A percentile compares a stretch with the other conserved stretches of the same genome.
These are phyloP conservation scores for Mythimna impura DNA, from an alignment of 2,888 invertebrate species.

Conservation along the genomic window DNA sequence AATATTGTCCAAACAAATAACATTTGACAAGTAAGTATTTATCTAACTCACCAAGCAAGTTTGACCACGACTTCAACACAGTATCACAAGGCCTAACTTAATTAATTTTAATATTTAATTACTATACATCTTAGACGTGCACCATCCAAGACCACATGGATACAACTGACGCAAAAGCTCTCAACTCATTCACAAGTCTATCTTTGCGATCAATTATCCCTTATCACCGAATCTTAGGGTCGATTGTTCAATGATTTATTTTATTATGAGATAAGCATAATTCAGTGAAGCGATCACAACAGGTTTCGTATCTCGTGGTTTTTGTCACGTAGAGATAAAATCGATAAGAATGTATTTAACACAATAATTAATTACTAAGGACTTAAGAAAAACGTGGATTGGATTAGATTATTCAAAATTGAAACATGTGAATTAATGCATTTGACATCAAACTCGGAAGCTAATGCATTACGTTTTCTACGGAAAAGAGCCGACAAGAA, in stretches of 20 bases:
- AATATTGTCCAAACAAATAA: background rate
- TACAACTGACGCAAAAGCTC: constrained; percentile 49
- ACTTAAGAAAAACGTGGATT: constrained; percentile 43
- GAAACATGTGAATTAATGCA: constrained; percentile 24
- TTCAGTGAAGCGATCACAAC: constrained; percentile 16
- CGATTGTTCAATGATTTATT: constrained; percentile 39
- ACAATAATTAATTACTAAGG: constrained; percentile 52
- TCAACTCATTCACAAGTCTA: constrained; percentile 16
- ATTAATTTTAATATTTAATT: constrained; percentile 25
- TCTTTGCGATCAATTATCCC: constrained; percentile 29
- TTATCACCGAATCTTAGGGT: constrained; percentile 32
- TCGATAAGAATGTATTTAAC: constrained; percentile 68
- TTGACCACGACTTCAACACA: constrained; percentile 21
- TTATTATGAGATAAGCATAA: constrained; percentile 32
- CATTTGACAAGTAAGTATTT: background rate
- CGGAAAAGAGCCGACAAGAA: too few relatives aligned
- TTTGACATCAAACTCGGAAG: constrained; percentile 1
- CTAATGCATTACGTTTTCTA: too few relatives aligned
- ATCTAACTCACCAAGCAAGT: constrained; percentile 51
- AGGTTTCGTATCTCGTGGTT: constrained; percentile 67
- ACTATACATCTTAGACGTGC: constrained; percentile 46
- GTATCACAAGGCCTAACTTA: constrained; percentile 15
- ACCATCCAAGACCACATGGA: constrained; percentile 34
- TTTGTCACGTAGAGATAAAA: constrained; percentile 80
- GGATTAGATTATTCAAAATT: constrained; percentile 27